Base-by-base conservation (phyloP, 1,140 invertebrate genomes). In the Ptiloglossa arizonensis region DNA sequence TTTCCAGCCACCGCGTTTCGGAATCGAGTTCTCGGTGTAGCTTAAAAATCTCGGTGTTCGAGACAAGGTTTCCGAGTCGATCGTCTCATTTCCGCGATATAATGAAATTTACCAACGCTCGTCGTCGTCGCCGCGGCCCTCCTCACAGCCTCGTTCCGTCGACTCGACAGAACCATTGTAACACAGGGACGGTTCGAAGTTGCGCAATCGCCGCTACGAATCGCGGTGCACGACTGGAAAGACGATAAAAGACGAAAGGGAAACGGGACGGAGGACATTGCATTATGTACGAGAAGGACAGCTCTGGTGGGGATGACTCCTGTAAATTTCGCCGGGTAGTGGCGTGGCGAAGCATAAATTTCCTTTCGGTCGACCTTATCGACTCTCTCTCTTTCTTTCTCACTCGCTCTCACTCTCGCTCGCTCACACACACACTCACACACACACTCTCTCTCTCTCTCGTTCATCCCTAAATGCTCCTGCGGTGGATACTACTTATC, bases 281-380 rank as follows among this genome's bases (percentile, higher is more conserved):
- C 48, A 48, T 83, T 71, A 71, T 79, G 32, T 79, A 60, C 74
- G 46, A 54, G 74, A 72, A 82, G 63, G 41, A 41, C 41, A 41
- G 11, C 9, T 67, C 73, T 32, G 11, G 19, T 2, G 38, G 52
- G 38, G 44, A 29, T 6, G 41, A 56, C 59, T 17, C 59, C 64
- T 70, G 69, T 83, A 83, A 83, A 77, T 73, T 72, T 83, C 56
- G 56, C 19, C 9, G 29, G 35, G 46, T 79, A 66, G 54, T 70
- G 54, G 38, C 81, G 71, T 83, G 81, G 83, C 72, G 77, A 83
- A 68, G 83, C 81, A 85, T 85, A 85, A 85, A 85, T 85, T 83
- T 82, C 77, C 78, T 81, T 81, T 81, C 56, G 56, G 44, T 64
- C 80, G 66, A 79, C 41, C 63, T 82, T n/a, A n/a, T n/a, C n/a